A percentile compares a stretch with the other conserved stretches of the same genome.
These are phyloP conservation scores for Lagenorhynchus albirostris DNA, from an alignment of 2,113 vertebrate species.

Conservation along the genomic window DNA sequence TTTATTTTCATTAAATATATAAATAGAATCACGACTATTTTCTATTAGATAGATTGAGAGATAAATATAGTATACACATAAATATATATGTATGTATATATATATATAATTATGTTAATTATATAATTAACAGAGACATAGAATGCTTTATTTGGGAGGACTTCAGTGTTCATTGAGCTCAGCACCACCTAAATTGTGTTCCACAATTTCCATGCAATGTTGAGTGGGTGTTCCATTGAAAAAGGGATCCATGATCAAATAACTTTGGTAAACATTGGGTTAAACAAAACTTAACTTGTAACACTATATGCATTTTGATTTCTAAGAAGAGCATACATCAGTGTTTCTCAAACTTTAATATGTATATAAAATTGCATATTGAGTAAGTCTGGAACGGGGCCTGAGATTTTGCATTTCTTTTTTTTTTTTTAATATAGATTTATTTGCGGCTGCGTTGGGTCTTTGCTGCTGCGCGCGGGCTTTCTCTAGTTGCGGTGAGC, in stretches of 20 bases:
- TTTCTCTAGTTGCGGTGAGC: too few species aligned
- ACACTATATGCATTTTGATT: not conserved
- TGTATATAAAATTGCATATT: not conserved
- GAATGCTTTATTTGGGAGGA: not conserved
- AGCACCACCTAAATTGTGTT: not conserved
- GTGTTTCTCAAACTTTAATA: not conserved
- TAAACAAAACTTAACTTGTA: not conserved
- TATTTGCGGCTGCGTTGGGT: too few species aligned
- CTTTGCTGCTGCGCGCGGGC: too few species aligned
- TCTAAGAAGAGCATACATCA: not conserved
- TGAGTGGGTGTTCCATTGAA: not conserved
- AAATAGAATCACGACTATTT: not conserved
- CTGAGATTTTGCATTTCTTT: not conserved
- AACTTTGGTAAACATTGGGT: not conserved
- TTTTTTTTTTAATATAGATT: too few species aligned
- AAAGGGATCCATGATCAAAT: not conserved
- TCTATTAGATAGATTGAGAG: not conserved
- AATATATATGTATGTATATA: not conserved
- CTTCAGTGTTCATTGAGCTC: not conserved
- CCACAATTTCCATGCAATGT: not conserved
- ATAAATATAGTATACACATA: not conserved
- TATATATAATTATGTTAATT: too few species aligned
- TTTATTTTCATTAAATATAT: not conserved
- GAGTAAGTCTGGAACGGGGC: not conserved
- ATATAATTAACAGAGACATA: not conserved